A percentile compares a stretch with the other conserved stretches of the same genome.
Conservation (phyloP, 2,888 invertebrate species). For the Pocota personata region DNA sequence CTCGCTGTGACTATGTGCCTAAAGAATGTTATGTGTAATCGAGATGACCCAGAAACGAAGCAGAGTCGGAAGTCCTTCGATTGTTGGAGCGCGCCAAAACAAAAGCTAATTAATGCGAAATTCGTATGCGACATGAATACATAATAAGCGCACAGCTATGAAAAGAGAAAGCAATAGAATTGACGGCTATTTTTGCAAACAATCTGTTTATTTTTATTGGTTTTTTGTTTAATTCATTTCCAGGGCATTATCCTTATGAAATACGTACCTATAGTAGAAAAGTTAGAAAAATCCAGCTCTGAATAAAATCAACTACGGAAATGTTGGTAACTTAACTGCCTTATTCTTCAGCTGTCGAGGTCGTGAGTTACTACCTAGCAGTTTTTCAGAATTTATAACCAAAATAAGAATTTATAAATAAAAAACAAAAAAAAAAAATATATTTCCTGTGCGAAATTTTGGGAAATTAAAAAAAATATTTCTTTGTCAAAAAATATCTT, state of each 20-base stretch:
- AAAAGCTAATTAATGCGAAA: constrained; percentile 66
- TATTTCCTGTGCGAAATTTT: no score
- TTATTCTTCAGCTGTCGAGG: no score
- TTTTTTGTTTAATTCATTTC: neutral
- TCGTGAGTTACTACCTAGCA: no score
- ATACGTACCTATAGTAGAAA: neutral
- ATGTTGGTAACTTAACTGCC: no score
- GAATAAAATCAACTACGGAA: no score
- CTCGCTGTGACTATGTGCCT: constrained; percentile 46
- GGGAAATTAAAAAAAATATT: no score
- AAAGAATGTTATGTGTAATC: constrained; percentile 58
- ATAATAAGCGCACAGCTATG: constrained; percentile 1
- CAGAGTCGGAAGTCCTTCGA: constrained; percentile 66
- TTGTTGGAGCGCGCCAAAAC: constrained; percentile 68
- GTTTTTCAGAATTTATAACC: no score
- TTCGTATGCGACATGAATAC: constrained; percentile 60
- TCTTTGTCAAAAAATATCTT: no score
- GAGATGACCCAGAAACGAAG: constrained; percentile 72
- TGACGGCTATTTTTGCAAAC: constrained; percentile 4
- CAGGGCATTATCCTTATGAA: neutral
- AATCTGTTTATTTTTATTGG: neutral
- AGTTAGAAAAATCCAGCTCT: no score
- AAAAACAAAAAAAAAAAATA: no score
- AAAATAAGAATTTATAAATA: no score
- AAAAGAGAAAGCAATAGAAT: neutral